Conservation (phyloP, 2,113 vertebrate genomes). For the Dendropsophus ebraccatus region DNA sequence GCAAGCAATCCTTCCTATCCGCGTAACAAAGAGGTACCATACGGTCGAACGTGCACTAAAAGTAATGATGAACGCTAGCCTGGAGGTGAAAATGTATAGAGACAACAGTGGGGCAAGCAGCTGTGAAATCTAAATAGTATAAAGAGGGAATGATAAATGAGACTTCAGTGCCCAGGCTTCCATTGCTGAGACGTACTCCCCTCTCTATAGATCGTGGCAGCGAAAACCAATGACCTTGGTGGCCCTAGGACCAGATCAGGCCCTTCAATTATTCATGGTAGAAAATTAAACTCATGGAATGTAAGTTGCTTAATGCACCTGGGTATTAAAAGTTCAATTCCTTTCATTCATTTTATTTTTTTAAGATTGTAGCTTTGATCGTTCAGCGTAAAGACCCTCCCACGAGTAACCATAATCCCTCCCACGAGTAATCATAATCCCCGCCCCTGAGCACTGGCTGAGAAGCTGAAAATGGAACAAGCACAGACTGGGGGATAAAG, state of each 20-base stretch:
- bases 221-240: background rate
- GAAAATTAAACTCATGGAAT: background rate
- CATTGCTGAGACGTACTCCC: background rate
- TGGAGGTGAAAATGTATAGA: constrained; percentile 8
- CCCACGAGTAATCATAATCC: background rate
- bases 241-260: background rate
- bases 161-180: constrained; percentile 23
- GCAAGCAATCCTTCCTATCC: background rate
- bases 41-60: constrained; percentile 19
- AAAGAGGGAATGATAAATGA: constrained; percentile 55
- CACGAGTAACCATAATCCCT: background rate
- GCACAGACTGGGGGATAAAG: background rate
- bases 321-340: background rate
- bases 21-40: constrained; percentile 19
- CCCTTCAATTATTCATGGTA: background rate
- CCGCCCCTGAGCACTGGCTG: background rate
- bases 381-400: background rate
- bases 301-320: background rate
- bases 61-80: constrained; percentile 29
- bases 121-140: constrained; percentile 57
- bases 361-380: background rate
- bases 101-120: constrained; percentile 45
- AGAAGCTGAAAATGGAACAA: background rate
- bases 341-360: too few species aligned
- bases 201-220: background rate